Evolutionary conservation across 2,888 invertebrate species (phyloP), one percentile per base, ranked within the genome.

Genomic region (Eudasyphora cyanicolor): DNA sequence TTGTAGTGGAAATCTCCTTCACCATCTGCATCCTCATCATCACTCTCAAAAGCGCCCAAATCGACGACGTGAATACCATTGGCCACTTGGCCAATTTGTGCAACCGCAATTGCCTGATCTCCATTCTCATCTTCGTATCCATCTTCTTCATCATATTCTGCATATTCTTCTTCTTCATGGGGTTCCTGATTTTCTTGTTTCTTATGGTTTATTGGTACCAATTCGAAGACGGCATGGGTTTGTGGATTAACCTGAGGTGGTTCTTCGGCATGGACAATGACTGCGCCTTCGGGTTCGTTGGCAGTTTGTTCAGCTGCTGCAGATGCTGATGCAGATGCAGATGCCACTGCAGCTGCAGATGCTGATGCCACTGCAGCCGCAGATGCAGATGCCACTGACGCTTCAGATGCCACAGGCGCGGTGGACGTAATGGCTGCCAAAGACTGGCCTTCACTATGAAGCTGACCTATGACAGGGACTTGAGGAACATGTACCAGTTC

Each of bases 201-300:
- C n/a, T n/a, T n/a, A n/a, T 73, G 67, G 1, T 80, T 62, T 4
- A 89, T 82, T 0, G 90, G 90, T 67, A 88, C 83, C 78, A 91
- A 77, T 80, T 91, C 88, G 71, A 90, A 90, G 6, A 90, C 87
- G 0, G 90, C 90, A 74, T 90, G 91, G 0, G 90, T 90, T 51
- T 86, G 86, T n/a, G 89, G 89, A 86, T 90, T 88, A 0, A 91
- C 90, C 62, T 91, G 89, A 19, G 90, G 90, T 2, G 90, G 90
- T 21, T 73, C 81, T 57, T 89, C 73, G 0, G 89, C 86, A 2
- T 91, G 86, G 1, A 90, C 86, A 7, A 89, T 86, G 71, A 91
- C 87, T 76, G 86, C 88, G 2, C 88, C 45, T 10, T 2, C 45
- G 5, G n/a, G 21, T 70, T 3, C 38, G 38, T 38, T 8, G 38